Conservation (phyloP, 1,140 invertebrate genomes). For the Colletes gigas region DNA sequence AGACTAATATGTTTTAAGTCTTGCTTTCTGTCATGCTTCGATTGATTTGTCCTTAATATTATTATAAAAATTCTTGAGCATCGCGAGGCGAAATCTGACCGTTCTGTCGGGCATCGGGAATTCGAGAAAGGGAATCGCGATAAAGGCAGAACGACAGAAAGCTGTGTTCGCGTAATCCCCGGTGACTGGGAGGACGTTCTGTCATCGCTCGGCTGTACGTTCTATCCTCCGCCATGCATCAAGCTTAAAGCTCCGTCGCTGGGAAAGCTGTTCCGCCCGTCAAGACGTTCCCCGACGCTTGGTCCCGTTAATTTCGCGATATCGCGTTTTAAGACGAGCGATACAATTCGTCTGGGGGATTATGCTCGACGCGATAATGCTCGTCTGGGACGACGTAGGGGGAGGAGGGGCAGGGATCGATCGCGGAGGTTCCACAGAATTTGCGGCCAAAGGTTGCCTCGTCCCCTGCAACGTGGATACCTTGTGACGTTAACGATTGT, state of each 20-base stretch:
- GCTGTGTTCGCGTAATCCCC: slow-evolving; percentile 33
- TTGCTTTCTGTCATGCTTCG: no score
- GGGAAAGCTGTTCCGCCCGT: slow-evolving; percentile 16
- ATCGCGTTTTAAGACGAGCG: slow-evolving; percentile 5
- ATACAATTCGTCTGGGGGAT: slow-evolving; percentile 24
- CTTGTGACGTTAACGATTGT: background rate
- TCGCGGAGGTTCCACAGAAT: background rate
- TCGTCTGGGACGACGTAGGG: background rate
- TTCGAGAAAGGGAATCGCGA: slow-evolving; percentile 13
- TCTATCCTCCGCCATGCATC: slow-evolving; percentile 8
- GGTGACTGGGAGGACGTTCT: slow-evolving; percentile 3
- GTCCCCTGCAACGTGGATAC: background rate
- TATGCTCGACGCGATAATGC: slow-evolving; percentile 1
- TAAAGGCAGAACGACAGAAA: background rate
- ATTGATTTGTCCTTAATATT: no score
- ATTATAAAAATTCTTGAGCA: no score
- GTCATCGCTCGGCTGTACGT: slow-evolving; percentile 16
- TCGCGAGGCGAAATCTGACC: no score
- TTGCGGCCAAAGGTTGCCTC: background rate
- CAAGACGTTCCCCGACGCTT: background rate
- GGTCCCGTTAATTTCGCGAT: slow-evolving; percentile 32
- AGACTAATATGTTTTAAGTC: no score
- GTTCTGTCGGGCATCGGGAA: background rate
- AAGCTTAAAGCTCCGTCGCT: slow-evolving; percentile 5
- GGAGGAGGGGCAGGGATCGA: background rate